phyloP scores from a whole-genome alignment of 2,113 vertebrate species.

The Rallus limicola region DNA sequence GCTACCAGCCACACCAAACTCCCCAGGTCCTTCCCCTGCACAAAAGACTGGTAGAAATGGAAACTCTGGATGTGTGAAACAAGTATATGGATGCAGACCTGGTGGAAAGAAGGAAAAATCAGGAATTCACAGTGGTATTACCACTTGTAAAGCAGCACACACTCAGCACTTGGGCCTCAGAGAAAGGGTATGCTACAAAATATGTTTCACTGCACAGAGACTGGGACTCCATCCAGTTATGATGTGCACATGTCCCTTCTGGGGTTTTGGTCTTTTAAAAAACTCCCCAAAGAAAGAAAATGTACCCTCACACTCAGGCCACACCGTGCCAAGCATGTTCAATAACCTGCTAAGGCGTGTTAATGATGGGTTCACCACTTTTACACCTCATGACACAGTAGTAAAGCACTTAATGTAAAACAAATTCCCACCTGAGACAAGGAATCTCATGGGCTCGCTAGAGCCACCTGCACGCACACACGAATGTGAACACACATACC shows the following conservation, averaged over 20 bases:
- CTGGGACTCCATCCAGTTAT: constrained; percentile 47
- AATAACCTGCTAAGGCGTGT: neutral
- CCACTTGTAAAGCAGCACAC: neutral
- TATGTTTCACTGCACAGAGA: neutral
- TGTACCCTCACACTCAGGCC: neutral
- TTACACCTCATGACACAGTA: constrained; percentile 11
- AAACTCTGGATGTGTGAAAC: neutral
- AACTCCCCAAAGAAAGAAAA: constrained; percentile 21
- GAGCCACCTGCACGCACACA: neutral
- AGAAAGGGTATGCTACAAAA: constrained; percentile 12
- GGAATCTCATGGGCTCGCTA: neutral
- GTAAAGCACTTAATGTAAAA: neutral
- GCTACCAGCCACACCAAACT: neutral
- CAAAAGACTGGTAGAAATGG: neutral
- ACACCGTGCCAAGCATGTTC: neutral
- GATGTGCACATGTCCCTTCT: constrained; percentile 2
- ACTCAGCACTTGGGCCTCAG: neutral
- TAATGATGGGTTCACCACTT: neutral
- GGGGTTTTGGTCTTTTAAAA: neutral
- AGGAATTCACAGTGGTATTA: neutral
- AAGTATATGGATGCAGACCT: neutral
- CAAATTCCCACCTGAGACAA: neutral
- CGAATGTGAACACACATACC: neutral
- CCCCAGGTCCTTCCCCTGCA: neutral
- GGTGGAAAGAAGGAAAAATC: neutral